These are phyloP conservation scores for Ashinkailepas kermadecensis DNA, from an alignment of 2,888 invertebrate genomes.

Conservation along the genomic window DNA sequence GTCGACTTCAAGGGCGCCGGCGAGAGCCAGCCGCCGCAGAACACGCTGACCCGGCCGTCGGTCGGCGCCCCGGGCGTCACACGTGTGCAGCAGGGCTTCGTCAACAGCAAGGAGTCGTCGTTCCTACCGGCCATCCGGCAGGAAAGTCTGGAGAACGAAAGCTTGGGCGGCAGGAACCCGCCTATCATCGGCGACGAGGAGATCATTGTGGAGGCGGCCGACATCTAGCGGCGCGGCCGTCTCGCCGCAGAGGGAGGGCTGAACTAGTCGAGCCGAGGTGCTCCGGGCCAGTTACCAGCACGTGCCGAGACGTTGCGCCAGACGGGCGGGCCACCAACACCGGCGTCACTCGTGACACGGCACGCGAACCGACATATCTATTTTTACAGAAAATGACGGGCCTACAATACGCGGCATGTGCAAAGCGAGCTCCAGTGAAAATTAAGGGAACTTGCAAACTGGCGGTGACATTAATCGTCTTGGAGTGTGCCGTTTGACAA, in stretches of 20 bases:
- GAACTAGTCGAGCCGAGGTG: background rate
- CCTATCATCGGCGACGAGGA: background rate
- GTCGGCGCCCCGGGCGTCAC: background rate
- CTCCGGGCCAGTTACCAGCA: background rate
- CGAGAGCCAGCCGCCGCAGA: no score
- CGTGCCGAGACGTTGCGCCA: background rate
- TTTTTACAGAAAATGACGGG: no score
- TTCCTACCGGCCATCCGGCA: background rate
- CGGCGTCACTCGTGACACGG: no score
- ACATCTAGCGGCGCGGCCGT: background rate
- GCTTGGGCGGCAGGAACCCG: background rate
- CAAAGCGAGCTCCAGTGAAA: no score
- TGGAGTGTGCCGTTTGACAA: no score
- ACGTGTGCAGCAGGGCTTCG: background rate
- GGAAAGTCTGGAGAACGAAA: background rate
- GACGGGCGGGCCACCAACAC: no score
- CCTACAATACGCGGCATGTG: no score
- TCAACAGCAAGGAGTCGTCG: conserved; percentile 14
- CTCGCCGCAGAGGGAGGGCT: background rate
- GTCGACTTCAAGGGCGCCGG: background rate
- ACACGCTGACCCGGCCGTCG: background rate
- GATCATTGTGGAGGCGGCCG: background rate
- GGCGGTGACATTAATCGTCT: no score
- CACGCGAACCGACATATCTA: no score
- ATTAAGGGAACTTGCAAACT: no score